phyloP scores from a whole-genome alignment of 1,140 invertebrate species.

The Sarcophaga bullata region DNA sequence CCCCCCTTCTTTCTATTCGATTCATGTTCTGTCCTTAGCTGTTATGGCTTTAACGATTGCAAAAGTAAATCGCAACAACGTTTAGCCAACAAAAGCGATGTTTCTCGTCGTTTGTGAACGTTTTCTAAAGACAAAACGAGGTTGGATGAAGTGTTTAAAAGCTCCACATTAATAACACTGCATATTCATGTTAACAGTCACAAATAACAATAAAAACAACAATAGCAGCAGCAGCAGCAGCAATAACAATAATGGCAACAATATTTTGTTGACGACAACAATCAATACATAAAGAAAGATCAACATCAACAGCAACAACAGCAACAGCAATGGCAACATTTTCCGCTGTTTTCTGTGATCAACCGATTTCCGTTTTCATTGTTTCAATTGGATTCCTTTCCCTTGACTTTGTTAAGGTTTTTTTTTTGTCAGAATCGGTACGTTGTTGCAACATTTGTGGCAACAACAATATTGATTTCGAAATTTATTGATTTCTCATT shows the following conservation, averaged over 20 bases:
- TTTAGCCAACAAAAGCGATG: slow-evolving; percentile 18
- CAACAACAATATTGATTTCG: not conserved
- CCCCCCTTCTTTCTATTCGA: no score
- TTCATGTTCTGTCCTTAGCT: no score
- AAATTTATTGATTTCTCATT: slow-evolving; percentile 40
- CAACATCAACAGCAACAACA: not conserved
- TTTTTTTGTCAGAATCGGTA: not conserved
- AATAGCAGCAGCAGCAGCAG: not conserved
- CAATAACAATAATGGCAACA: not conserved
- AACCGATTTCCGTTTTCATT: not conserved
- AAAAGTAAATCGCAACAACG: not conserved
- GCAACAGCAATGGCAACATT: not conserved
- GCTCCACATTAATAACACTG: slow-evolving; percentile 65
- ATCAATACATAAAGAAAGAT: slow-evolving; percentile 13
- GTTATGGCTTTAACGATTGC: not conserved
- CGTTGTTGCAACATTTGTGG: not conserved
- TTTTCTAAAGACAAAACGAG: not conserved
- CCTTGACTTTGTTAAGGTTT: not conserved
- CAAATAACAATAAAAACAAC: not conserved
- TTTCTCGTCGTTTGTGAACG: slow-evolving; percentile 20
- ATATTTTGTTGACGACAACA: slow-evolving; percentile 9
- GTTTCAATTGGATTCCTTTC: not conserved
- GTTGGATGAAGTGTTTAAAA: slow-evolving; percentile 60
- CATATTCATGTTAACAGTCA: slow-evolving; percentile 61
- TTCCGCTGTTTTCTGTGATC: not conserved